Percentiles rank a stretch among this genome's conserved stretches.
phyloP scores from a whole-genome alignment of 2,113 vertebrate genomes.

The Urocolius indicus region DNA sequence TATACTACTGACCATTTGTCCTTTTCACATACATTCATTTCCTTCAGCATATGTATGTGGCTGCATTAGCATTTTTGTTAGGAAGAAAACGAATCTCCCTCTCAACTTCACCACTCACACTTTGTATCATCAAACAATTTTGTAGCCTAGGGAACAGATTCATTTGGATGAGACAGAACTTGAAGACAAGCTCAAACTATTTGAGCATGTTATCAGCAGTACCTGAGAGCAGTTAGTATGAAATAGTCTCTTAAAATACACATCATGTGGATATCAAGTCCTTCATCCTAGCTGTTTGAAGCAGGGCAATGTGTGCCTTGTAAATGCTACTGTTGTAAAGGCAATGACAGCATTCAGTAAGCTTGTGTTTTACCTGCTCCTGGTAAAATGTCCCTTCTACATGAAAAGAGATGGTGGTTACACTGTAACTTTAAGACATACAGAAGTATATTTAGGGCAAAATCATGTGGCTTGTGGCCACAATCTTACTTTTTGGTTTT shows the following conservation, averaged over 20 bases:
- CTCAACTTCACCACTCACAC: background rate
- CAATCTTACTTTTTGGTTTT: slow-evolving; percentile 19
- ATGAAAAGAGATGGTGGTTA: slow-evolving; percentile 82
- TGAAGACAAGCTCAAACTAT: background rate
- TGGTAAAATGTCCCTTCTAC: slow-evolving; percentile 75
- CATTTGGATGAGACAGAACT: background rate
- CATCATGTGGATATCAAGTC: background rate
- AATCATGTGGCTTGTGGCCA: slow-evolving; percentile 42
- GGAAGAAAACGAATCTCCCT: background rate
- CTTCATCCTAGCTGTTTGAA: background rate
- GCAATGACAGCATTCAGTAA: background rate
- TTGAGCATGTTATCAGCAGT: background rate
- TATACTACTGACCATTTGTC: background rate
- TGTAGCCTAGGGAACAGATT: background rate
- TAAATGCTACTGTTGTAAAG: background rate
- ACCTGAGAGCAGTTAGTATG: background rate
- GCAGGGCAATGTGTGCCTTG: background rate
- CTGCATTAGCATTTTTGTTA: background rate
- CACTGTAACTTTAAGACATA: slow-evolving; percentile 80
- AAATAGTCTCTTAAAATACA: background rate
- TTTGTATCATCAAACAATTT: background rate
- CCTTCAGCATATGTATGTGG: accelerated
- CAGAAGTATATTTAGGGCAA: slow-evolving; percentile 77
- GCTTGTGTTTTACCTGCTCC: slow-evolving; percentile 72
- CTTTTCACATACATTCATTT: background rate